Conservation (phyloP, 2,888 invertebrate genomes). For the Tyria jacobaeae region DNA sequence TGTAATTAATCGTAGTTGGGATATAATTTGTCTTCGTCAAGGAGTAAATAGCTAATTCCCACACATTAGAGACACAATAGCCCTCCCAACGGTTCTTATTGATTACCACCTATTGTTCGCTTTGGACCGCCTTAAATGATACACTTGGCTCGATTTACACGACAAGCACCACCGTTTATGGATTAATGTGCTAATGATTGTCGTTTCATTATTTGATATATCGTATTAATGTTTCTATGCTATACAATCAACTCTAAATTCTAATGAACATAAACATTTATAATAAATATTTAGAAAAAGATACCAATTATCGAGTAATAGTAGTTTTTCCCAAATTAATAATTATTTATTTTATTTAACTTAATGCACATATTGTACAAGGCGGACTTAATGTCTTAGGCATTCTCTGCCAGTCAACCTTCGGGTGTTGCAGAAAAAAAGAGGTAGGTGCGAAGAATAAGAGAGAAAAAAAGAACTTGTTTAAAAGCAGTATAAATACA, state of each 20-base stretch:
- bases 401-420: too few relatives aligned
- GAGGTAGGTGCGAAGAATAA: too few relatives aligned
- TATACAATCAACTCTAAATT: constrained; percentile 16
- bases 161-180: constrained; percentile 67
- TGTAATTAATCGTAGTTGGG: constrained; percentile 82
- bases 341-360: too few relatives aligned
- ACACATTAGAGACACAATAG: constrained; percentile 84
- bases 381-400: too few relatives aligned
- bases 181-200: constrained; percentile 68
- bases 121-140: constrained; percentile 78
- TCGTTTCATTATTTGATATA: constrained; percentile 46
- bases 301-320: too few relatives aligned
- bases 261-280: too few relatives aligned
- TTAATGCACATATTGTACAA: too few relatives aligned
- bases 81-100: constrained; percentile 77
- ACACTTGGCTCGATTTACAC: constrained; percentile 76
- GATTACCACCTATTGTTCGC: constrained; percentile 83
- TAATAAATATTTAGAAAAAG: too few relatives aligned
- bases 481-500: too few relatives aligned
- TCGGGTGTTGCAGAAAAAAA: too few relatives aligned
- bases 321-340: too few relatives aligned
- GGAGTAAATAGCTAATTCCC: constrained; percentile 85
- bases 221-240: constrained; percentile 40
- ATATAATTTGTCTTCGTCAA: constrained; percentile 86
- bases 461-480: too few relatives aligned